Base-by-base conservation (phyloP, 1,140 invertebrate species). In the Cyphomyrmex costatus region DNA sequence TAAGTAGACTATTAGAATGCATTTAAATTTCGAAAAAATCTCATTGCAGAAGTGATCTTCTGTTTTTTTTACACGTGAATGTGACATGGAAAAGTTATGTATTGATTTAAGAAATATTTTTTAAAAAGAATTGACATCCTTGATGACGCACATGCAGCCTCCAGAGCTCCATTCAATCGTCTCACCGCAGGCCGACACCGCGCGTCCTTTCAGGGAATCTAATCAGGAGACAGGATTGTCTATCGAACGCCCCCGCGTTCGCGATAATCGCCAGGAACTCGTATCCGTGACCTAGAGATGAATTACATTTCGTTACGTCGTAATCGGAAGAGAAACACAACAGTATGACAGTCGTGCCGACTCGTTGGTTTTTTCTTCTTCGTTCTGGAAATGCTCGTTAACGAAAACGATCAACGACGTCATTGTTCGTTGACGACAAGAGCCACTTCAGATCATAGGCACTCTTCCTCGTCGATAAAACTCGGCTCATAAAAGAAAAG, bases 361-460 rank as follows among this genome's bases (percentile, higher is more conserved):
- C 12, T 12, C 66, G 33, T 21, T 58, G 24, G 10, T 14, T 60
- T 14, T 60, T n/a, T 42, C n/a, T 24, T 71, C n/a, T 46, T 68
- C 14, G 46, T 82, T 5, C 53, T 74, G 16, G 53, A 60, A 24
- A 70, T 24, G 19, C 6, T 21, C 68, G 53, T 56, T 83, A 61
- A 83, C 68, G 79, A 68, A 68, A 83, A 83, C 33, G 33, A 1
- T 5, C 49, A 33, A 82, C 79, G 53, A 74, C 49, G 53, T 33
- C 36, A 60, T 82, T 24, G 79, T 60, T 24, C 68, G 68, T 83
- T 60, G 79, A 74, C 24, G 68, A 36, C 79, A 30, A 82, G 36
- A 12, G 7, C 30, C 65, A 33, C 60, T 71, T 33, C 66, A 58
- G 68, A 8, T 74, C 68, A 24, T 53, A 80, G 14, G 6, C 19